These are phyloP conservation scores for Synergus japonicus DNA, from an alignment of 2,888 invertebrate genomes.

Conservation along the genomic window DNA sequence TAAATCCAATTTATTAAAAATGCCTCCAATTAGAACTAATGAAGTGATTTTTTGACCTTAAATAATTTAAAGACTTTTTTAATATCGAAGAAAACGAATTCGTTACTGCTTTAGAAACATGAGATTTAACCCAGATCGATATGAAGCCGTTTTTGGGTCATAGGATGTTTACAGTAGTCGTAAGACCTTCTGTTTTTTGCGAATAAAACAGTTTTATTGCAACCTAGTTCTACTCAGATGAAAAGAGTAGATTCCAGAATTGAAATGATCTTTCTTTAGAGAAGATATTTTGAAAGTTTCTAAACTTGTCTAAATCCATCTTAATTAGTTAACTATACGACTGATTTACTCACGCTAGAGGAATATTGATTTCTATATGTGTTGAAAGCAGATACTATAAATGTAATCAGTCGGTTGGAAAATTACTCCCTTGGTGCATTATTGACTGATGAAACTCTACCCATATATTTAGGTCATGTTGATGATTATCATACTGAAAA, in stretches of 20 bases:
- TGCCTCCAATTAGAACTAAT: not conserved
- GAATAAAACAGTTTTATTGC: constrained; percentile 17
- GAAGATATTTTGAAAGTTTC: not conserved
- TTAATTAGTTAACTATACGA: no score
- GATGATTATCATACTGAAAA: constrained; percentile 2
- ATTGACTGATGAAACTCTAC: not conserved
- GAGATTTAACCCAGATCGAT: not conserved
- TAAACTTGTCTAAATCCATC: no score
- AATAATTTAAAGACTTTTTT: not conserved
- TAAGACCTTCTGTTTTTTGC: constrained; percentile 22
- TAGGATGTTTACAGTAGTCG: constrained; percentile 13
- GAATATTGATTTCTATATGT: not conserved
- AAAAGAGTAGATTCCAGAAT: not conserved
- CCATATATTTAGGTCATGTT: not conserved
- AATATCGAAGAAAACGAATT: not conserved
- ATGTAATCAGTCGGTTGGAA: not conserved
- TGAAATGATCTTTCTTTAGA: not conserved
- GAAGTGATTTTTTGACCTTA: not conserved
- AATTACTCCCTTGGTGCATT: not conserved
- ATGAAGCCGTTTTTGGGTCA: not conserved
- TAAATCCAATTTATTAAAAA: not conserved
- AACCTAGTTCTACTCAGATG: not conserved
- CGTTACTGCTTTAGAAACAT: not conserved
- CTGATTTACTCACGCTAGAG: not conserved
- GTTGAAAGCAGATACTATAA: not conserved